Percentiles rank a stretch among this genome's conserved stretches.
These are phyloP conservation scores for Netelia inedita DNA, from an alignment of 2,888 invertebrate species.

Conservation along the genomic window DNA sequence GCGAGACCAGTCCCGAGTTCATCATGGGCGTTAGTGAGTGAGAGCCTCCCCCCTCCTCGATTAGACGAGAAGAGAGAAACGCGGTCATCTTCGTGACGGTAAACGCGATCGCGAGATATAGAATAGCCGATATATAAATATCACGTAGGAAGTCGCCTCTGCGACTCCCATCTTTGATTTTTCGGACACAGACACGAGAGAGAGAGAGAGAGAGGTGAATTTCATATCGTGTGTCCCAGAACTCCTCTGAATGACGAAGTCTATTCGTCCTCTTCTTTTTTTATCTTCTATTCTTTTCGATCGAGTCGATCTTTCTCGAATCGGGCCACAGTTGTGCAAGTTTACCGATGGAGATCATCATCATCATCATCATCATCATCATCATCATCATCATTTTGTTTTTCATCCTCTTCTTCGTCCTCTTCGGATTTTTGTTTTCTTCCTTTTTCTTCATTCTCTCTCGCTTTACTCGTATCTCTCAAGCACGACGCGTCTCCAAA, in stretches of 20 bases:
- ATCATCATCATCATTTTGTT: conserved; percentile 7
- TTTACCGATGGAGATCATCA: conserved; percentile 25
- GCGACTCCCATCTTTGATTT: conserved; percentile 11
- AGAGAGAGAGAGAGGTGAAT: too few relatives aligned
- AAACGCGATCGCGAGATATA: conserved; percentile 43
- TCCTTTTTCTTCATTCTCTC: neutral
- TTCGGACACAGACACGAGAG: neutral
- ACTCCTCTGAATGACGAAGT: conserved; percentile 12
- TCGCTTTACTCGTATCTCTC: conserved; percentile 39
- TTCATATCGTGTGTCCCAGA: conserved; percentile 20
- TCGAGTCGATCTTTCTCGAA: conserved; percentile 38
- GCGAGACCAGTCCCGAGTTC: conserved; percentile 11
- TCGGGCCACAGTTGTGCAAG: conserved; percentile 27
- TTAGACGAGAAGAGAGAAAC: conserved; percentile 14
- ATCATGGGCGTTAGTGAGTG: too few relatives aligned
- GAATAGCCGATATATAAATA: neutral
- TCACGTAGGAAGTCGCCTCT: conserved; percentile 13
- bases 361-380: conserved; percentile 12
- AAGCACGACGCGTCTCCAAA: conserved; percentile 63
- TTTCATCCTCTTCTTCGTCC: conserved; percentile 3
- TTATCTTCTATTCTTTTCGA: conserved; percentile 27
- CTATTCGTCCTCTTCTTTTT: conserved; percentile 10
- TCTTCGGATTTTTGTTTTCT: conserved; percentile 14
- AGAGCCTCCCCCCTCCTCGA: neutral
- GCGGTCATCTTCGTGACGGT: conserved; percentile 59